phyloP scores from a whole-genome alignment of 2,797 vertebrate genomes.

The Salarias fasciatus region DNA sequence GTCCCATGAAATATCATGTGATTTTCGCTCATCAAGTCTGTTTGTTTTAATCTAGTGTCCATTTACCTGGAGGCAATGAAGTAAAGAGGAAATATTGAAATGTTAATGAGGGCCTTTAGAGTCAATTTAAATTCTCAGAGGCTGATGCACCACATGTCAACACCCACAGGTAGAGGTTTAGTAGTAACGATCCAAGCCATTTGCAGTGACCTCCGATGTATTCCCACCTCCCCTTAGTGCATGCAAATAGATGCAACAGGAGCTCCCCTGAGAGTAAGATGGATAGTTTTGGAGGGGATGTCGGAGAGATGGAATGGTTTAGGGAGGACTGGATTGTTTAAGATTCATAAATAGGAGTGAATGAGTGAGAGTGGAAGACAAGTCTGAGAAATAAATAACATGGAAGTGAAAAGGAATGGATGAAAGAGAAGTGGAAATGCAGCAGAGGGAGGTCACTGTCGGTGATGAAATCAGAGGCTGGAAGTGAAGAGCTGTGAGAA shows the following conservation, averaged over 20 bases:
- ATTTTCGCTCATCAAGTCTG: neutral
- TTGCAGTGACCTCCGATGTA: constrained; percentile 24
- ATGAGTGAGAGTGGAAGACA: constrained; percentile 4
- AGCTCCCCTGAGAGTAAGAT: constrained; percentile 35
- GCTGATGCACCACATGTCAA: constrained; percentile 43
- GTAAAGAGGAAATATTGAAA: constrained; percentile 20
- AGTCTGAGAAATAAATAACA: constrained; percentile 15
- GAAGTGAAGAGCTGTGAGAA: constrained; percentile 60
- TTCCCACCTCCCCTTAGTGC: constrained; percentile 1
- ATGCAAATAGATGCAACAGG: constrained; percentile 48
- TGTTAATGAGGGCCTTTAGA: constrained; percentile 12
- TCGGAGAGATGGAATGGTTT: constrained; percentile 1
- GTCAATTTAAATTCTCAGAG: constrained; percentile 26
- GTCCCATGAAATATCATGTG: neutral
- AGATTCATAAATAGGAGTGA: constrained; percentile 16
- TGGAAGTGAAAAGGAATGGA: constrained; percentile 15
- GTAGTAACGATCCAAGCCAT: constrained; percentile 50
- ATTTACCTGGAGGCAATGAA: constrained; percentile 1
- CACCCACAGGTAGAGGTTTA: constrained; percentile 39
- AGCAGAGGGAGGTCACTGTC: constrained; percentile 56
- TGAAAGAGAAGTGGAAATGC: constrained; percentile 17
- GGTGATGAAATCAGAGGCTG: constrained; percentile 54
- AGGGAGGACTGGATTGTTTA: constrained; percentile 16
- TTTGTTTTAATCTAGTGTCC: neutral
- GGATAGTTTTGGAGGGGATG: constrained; percentile 12